A percentile compares a stretch with the other conserved stretches of the same genome.
Conservation (phyloP, 2,113 vertebrate genomes). For the Upupa epops region DNA sequence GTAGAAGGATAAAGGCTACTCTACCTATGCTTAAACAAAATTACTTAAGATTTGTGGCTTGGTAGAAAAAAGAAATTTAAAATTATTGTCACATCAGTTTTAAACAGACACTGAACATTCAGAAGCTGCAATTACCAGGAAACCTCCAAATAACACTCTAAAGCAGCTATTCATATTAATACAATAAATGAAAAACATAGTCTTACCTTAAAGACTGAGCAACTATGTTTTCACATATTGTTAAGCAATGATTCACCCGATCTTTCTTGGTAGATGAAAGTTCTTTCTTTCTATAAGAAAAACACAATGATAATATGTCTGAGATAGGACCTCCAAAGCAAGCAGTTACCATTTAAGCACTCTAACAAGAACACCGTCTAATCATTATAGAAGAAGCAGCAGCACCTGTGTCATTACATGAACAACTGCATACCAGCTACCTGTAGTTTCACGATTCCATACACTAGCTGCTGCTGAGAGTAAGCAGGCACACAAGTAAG, state of each 20-base stretch:
- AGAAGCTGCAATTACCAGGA: neutral
- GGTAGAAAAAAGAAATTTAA: neutral
- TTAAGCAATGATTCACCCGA: constrained; percentile 93
- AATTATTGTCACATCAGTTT: neutral
- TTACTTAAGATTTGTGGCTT: neutral
- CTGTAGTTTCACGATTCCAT: neutral
- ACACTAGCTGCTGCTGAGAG: neutral
- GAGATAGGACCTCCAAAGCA: neutral
- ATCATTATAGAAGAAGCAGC: neutral
- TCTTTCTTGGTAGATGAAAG: constrained; percentile 95
- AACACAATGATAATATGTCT: neutral
- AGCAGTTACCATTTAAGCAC: neutral
- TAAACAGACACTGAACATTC: neutral
- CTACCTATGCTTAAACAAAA: neutral
- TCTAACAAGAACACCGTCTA: neutral
- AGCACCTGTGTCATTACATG: neutral
- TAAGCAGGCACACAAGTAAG: neutral
- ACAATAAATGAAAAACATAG: neutral
- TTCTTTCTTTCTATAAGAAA: constrained; percentile 91
- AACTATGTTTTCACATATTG: constrained; percentile 98
- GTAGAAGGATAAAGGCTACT: neutral
- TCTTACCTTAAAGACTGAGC: constrained; percentile 93
- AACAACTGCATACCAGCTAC: neutral
- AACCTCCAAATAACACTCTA: neutral
- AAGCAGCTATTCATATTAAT: neutral